Evolutionary conservation across 2,113 vertebrate species (phyloP).

Genomic region (Orthonyx spaldingii): DNA sequence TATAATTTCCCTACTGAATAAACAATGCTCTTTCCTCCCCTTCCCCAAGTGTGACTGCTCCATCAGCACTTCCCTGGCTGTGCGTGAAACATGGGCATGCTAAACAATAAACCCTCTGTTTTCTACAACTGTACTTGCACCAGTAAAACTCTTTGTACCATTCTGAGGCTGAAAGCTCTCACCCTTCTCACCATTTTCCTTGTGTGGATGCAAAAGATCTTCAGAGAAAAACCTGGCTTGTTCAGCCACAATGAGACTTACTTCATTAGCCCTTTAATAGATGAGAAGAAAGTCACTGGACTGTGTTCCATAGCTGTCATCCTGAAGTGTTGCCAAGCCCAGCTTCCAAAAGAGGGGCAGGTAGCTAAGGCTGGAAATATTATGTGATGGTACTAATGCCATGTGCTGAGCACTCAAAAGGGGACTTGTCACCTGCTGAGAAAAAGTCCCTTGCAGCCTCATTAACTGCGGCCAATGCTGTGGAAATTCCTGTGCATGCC

Average conservation of each 20-base stretch:
- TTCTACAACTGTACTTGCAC: not conserved
- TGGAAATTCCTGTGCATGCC: not conserved
- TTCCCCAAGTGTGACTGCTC: not conserved
- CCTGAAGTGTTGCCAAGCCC: not conserved
- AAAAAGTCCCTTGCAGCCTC: not conserved
- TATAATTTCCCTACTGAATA: not conserved
- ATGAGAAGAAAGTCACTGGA: not conserved
- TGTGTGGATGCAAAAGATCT: not conserved
- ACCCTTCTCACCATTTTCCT: not conserved
- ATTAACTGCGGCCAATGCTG: not conserved
- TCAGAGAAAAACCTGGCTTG: not conserved
- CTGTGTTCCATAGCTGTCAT: not conserved
- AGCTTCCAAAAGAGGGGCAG: not conserved
- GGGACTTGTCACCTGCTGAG: not conserved
- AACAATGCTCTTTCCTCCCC: not conserved
- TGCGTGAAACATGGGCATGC: not conserved
- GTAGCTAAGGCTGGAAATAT: not conserved
- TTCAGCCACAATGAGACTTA: not conserved
- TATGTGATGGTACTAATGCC: not conserved
- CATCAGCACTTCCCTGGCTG: constrained; percentile 17
- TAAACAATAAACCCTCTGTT: constrained; percentile 38
- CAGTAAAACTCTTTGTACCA: not conserved
- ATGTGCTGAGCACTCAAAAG: not conserved
- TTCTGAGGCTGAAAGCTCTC: not conserved
- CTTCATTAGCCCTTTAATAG: not conserved